These are phyloP conservation scores for Muschampia plurimacula DNA, from an alignment of 2,888 invertebrate genomes.

Conservation along the genomic window DNA sequence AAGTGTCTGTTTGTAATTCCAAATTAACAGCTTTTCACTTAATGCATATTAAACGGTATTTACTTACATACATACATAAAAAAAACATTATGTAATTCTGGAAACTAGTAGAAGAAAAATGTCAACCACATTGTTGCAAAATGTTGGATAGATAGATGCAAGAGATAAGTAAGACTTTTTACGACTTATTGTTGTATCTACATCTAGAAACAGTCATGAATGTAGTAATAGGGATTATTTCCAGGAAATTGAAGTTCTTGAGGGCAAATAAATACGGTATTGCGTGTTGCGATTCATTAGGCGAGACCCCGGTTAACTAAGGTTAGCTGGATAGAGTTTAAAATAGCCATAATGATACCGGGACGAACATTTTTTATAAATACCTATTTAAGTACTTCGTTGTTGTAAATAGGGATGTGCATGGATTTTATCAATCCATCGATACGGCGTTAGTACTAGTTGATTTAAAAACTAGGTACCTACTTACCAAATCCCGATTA, in stretches of 20 bases:
- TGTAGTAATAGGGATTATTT: slow-evolving; percentile 18
- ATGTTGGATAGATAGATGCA: not conserved
- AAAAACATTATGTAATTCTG: not conserved
- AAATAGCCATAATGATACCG: slow-evolving; percentile 21
- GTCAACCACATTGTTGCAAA: not conserved
- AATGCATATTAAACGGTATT: too few species aligned
- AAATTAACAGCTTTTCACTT: too few species aligned
- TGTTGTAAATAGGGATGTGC: not conserved
- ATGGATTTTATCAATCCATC: not conserved
- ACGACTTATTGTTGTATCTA: slow-evolving; percentile 4
- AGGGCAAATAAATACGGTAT: slow-evolving; percentile 23
- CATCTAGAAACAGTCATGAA: not conserved
- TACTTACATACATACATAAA: too few species aligned
- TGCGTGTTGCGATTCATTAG: slow-evolving; percentile 34
- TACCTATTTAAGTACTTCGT: not conserved
- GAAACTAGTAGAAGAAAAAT: not conserved
- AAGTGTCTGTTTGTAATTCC: too few species aligned
- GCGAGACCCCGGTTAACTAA: slow-evolving; percentile 16
- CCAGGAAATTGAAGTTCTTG: slow-evolving; percentile 32
- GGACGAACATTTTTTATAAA: slow-evolving; percentile 21
- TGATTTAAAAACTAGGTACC: too few species aligned
- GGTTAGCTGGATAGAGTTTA: slow-evolving; percentile 34
- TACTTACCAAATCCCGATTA: too few species aligned
- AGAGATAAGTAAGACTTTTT: not conserved
- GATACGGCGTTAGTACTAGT: not conserved